Evolutionary conservation across 2,113 vertebrate species (phyloP), one percentile per base, ranked within the genome.

Genomic region (Syrrhaptes paradoxus): DNA sequence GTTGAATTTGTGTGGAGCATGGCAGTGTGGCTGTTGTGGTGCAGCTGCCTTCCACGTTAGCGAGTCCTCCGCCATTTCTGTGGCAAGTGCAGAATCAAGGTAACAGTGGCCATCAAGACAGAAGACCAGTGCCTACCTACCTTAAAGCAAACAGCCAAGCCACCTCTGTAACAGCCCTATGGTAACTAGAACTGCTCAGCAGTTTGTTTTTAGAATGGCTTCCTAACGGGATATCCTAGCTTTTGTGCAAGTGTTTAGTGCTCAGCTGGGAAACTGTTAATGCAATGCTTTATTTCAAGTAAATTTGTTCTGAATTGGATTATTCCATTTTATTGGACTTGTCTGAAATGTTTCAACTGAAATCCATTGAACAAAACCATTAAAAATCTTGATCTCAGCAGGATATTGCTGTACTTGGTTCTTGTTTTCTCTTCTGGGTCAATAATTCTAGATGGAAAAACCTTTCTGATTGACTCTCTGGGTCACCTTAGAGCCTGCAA

Each of bases 1-100:
- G 52, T 43, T 22, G 13, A 24, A 29, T 62, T 52, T 20, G 19
- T 10, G 38, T 46, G 63, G 28, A 10, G 28, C 26, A 9, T n/a
- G 0, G 0, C 7, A 18, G 51, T 5, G 49, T 45, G 63, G 65
- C 59, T 81, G 29, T 21, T 65, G 10, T 0, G 19, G 41, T n/a
- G 43, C 43, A 63, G 65, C 46, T 82, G 31, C 49, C 18, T 58
- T 36, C 54, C 36, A 1, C 20, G 43, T 18, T 31, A 21, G 31
- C 0, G 7, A n/a, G 32, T 48, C 41, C 52, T 49, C 45, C 6
- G 14, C 17, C 12, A 25, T 41, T 49, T 24, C 45, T 41, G 5
- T 5, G 48, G 48, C 49, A 77, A 24, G 48, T 0, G 4, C 32
- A 52, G 17, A 38, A 72, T 67, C 6, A 43, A 34, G 36, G 16